phyloP scores from a whole-genome alignment of 2,888 invertebrate species.

The Diogma glabrata region DNA sequence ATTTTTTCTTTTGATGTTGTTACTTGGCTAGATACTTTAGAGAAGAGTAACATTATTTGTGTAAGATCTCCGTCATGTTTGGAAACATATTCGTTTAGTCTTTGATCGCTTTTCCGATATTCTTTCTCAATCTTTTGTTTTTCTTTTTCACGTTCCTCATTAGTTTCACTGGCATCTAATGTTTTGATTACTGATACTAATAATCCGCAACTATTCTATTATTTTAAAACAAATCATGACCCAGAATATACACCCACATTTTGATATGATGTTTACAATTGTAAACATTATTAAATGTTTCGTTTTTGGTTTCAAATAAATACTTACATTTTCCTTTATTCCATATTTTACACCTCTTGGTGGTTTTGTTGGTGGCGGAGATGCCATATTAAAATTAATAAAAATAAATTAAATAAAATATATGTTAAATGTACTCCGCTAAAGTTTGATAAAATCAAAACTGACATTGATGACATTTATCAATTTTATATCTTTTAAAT shows the following conservation, averaged over 20 bases:
- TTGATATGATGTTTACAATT: too few species aligned
- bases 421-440: too few species aligned
- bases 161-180: constrained; percentile 85
- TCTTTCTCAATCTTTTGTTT: constrained; percentile 89
- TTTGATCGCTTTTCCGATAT: constrained; percentile 81
- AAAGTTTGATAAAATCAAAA: too few species aligned
- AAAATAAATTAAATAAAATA: too few species aligned
- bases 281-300: not conserved
- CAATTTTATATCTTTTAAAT: too few species aligned
- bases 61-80: constrained; percentile 80
- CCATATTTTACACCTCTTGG: constrained; percentile 76
- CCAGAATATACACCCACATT: constrained; percentile 5
- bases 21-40: constrained; percentile 63
- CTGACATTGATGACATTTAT: too few species aligned
- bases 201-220: constrained; percentile 56
- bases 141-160: constrained; percentile 85
- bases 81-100: constrained; percentile 78
- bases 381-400: constrained; percentile 40
- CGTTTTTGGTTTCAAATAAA: not conserved
- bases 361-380: constrained; percentile 69
- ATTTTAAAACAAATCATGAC: constrained; percentile 16
- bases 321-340: constrained; percentile 63
- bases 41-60: constrained; percentile 54
- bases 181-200: constrained; percentile 93
- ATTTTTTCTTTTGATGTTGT: constrained; percentile 65